Evolutionary conservation across 2,888 invertebrate genomes (phyloP).

Genomic region (Phaedon cochleariae): DNA sequence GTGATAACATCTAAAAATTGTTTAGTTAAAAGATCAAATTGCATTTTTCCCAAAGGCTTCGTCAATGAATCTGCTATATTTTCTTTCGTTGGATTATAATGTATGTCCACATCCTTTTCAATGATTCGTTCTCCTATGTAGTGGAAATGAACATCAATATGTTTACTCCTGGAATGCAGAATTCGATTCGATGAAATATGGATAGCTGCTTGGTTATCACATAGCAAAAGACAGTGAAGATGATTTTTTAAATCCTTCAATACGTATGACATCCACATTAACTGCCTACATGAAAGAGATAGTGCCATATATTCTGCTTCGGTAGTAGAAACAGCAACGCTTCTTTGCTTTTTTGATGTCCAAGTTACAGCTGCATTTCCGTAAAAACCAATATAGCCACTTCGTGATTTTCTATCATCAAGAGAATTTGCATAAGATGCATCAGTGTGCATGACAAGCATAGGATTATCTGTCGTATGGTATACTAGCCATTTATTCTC

Average conservation of each 20-base stretch:
- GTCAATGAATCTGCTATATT: background rate
- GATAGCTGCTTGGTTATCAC: slow-evolving; percentile 5
- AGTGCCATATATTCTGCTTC: slow-evolving; percentile 1
- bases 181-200: background rate
- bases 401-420: background rate
- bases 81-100: slow-evolving; percentile 7
- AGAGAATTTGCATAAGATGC: background rate
- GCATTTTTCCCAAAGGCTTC: background rate
- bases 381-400: background rate
- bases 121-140: too few species aligned
- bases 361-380: background rate
- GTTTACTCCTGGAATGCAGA: background rate
- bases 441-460: background rate
- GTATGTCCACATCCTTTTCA: too few species aligned
- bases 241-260: background rate
- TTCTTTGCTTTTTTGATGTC: background rate
- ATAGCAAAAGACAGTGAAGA: background rate
- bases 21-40: background rate
- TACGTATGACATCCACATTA: background rate
- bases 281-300: background rate
- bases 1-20: slow-evolving; percentile 5
- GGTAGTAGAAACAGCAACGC: background rate
- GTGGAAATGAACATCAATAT: too few species aligned
- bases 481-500: background rate
- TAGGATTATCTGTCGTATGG: background rate